Conservation (phyloP, 2,888 invertebrate genomes). For the Ypsolopha sequella region DNA sequence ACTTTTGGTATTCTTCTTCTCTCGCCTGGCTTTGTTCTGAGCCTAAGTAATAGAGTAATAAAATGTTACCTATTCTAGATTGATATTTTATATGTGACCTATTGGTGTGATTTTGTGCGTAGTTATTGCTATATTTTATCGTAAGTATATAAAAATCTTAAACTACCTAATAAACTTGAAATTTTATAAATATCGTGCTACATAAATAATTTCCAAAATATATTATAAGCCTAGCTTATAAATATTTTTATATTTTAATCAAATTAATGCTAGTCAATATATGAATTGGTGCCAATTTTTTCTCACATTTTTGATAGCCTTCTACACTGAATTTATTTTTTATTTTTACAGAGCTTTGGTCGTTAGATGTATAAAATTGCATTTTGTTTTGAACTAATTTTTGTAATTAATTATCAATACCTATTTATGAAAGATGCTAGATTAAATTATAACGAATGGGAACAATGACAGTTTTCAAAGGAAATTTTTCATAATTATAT, state of each 20-base stretch:
- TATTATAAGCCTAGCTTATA: not conserved
- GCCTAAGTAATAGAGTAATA: not conserved
- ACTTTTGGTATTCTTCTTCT: not conserved
- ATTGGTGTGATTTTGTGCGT: constrained; percentile 1
- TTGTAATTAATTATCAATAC: no score
- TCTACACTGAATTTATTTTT: not conserved
- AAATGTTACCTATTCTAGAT: not conserved
- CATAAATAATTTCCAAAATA: not conserved
- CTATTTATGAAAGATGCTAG: constrained; percentile 16
- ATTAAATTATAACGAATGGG: constrained; percentile 44
- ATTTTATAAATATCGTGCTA: not conserved
- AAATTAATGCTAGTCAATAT: constrained; percentile 11
- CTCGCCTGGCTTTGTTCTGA: not conserved
- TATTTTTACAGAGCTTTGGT: not conserved
- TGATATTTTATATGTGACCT: not conserved
- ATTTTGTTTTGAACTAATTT: constrained; percentile 12
- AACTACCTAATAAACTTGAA: not conserved
- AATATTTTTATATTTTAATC: not conserved
- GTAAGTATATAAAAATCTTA: not conserved
- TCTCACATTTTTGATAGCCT: constrained; percentile 3
- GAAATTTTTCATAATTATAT: not conserved
- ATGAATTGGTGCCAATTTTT: constrained; percentile 47
- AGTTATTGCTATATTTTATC: not conserved
- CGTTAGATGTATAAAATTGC: constrained; percentile 9
- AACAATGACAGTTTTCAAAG: constrained; percentile 34